Evolutionary conservation across 2,797 vertebrate genomes (phyloP).

Genomic region (Ptychadena robeensis): DNA sequence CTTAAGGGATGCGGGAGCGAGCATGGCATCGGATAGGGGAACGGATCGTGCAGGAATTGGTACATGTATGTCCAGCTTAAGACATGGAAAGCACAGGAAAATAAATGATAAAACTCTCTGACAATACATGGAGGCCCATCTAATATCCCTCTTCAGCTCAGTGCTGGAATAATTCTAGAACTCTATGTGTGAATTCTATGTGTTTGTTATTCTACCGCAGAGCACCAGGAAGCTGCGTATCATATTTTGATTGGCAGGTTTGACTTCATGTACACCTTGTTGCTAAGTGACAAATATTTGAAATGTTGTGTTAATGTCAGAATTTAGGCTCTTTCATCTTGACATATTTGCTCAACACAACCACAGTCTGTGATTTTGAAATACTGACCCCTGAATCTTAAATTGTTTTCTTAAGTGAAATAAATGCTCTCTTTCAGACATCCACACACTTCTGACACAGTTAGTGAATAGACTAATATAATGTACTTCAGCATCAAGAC

Average conservation of each 20-base stretch:
- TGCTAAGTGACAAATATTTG: conserved; percentile 48
- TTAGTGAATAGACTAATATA: conserved; percentile 8
- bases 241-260: conserved; percentile 42
- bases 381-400: conserved; percentile 35
- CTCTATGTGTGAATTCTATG: neutral
- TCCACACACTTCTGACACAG: conserved; percentile 26
- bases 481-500: conserved; percentile 1
- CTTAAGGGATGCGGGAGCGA: no score
- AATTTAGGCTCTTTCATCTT: conserved; percentile 38
- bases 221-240: conserved; percentile 18
- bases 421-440: conserved; percentile 44
- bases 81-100: neutral
- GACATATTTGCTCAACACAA: conserved; percentile 45
- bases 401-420: conserved; percentile 45
- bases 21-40: no score
- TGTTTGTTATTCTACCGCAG: conserved; percentile 27
- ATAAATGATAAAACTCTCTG: neutral
- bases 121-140: neutral
- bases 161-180: neutral
- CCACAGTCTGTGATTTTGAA: conserved; percentile 40
- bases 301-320: conserved; percentile 48
- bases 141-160: neutral
- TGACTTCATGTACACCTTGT: conserved; percentile 42
- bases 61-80: no score
- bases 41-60: no score